Conservation (phyloP, 2,797 vertebrate species). For the Pterois miles region DNA sequence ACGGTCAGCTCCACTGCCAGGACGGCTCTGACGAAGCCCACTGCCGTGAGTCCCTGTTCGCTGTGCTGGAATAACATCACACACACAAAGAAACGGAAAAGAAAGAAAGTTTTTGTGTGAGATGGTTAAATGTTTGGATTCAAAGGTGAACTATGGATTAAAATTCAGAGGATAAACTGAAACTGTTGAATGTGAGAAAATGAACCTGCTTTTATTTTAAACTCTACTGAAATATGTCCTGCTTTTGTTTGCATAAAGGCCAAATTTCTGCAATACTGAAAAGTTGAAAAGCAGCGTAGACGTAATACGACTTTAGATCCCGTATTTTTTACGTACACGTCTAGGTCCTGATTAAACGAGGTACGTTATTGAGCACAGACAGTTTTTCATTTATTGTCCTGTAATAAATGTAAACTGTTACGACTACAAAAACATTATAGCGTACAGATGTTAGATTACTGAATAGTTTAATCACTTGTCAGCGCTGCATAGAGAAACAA, state of each 20-base stretch:
- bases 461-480: neutral
- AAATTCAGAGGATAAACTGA: neutral
- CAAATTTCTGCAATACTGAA: neutral
- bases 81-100: neutral
- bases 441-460: neutral
- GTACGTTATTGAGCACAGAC: too few species aligned
- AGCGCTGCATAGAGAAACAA: neutral
- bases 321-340: too few species aligned
- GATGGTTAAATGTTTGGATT: neutral
- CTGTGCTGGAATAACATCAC: neutral
- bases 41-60: constrained; percentile 89
- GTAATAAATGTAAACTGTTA: neutral
- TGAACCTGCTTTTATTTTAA: neutral
- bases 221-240: neutral
- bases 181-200: neutral
- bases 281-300: neutral
- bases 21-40: constrained; percentile 89
- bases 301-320: too few species aligned
- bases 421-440: neutral
- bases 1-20: constrained; percentile 89
- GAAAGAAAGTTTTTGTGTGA: neutral
- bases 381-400: neutral
- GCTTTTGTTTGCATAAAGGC: neutral
- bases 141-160: neutral
- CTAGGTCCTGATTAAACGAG: too few species aligned